Evolutionary conservation across 1,140 invertebrate genomes (phyloP).

Genomic region (Hermetia illucens): DNA sequence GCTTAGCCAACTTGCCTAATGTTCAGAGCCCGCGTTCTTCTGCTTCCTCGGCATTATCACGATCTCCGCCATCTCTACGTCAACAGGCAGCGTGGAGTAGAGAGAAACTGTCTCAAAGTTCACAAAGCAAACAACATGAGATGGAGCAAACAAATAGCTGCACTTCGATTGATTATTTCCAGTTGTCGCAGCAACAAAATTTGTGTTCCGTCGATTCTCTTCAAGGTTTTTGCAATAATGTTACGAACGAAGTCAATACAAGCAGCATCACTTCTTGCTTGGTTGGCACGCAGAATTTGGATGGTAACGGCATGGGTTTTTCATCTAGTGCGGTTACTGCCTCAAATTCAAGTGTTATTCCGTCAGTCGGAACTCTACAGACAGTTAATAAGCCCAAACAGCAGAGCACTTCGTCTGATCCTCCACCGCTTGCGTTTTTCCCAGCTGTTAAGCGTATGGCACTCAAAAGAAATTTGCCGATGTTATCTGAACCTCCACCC

Average conservation of each 20-base stretch:
- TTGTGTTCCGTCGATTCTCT: neutral
- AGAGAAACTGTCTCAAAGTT: too few relatives aligned
- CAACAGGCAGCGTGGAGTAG: too few relatives aligned
- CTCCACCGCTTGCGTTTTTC: constrained; percentile 7
- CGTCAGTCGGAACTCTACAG: neutral
- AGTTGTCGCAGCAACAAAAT: neutral
- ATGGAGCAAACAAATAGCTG: neutral
- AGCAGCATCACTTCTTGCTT: too few relatives aligned
- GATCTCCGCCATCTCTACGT: too few relatives aligned
- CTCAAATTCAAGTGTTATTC: neutral
- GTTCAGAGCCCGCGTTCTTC: too few relatives aligned
- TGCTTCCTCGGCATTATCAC: too few relatives aligned
- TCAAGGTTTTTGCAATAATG: too few relatives aligned
- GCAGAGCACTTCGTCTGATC: constrained; percentile 1
- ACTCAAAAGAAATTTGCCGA: neutral
- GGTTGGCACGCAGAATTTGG: too few relatives aligned
- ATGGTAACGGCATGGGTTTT: neutral
- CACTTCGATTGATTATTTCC: neutral
- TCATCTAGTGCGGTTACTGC: neutral
- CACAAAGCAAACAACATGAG: too few relatives aligned
- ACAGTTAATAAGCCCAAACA: neutral
- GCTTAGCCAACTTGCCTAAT: neutral
- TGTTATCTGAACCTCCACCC: constrained; percentile 6
- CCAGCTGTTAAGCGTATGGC: neutral
- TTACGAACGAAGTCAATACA: too few relatives aligned